Base-by-base conservation (phyloP, 2,797 vertebrate genomes). In the Coregonus sp. region DNA sequence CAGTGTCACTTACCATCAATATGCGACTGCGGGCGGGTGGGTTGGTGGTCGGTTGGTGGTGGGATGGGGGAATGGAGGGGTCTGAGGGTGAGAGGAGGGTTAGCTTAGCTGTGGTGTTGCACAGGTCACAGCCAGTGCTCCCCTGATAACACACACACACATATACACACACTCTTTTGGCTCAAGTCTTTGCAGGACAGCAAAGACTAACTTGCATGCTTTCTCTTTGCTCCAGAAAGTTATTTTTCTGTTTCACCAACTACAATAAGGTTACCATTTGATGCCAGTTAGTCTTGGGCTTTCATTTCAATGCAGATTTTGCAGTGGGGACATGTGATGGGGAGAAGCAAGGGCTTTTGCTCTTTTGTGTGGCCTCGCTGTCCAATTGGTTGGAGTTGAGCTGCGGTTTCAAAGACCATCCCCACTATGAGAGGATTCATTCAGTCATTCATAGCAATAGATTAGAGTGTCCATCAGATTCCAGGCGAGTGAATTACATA, bases 1-100 rank as follows among this genome's bases (percentile, higher is more conserved):
- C 84, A 0, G 35, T 92, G 94, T 96, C 95, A 94, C 94, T 93
- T 85, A 76, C 88, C 89, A 93, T 94, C 90, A 90, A 89, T 75
- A 84, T 81, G 81, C 74, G 12, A 74, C 77, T 81, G 86, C 16
- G 4, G 89, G 83, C 79, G 76, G 86, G 82, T 69, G 70, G 76
- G 79, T 80, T 61, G 59, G 40, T 66, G 70, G 51, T 16, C 1
- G 59, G 66, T 4, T n/a, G 2, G 2, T 0, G 18, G 12, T 54
- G 52, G 67, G 73, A 70, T 72, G 75, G 70, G 61, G 69, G 16
- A 75, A 33, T 35, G 18, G 11, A 54, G 50, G 18, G 16, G 33
- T 56, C 35, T 37, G 16, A 16, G 31, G 54, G 29, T 61, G 29
- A 63, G 72, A 18, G 15, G 18, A 37, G 16, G 51, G 16, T 5